Evolutionary conservation across 92 coral and sea anemone species (phyloP), one percentile per base, ranked within the genome.

Genomic region (Palythoa grandiflora): DNA sequence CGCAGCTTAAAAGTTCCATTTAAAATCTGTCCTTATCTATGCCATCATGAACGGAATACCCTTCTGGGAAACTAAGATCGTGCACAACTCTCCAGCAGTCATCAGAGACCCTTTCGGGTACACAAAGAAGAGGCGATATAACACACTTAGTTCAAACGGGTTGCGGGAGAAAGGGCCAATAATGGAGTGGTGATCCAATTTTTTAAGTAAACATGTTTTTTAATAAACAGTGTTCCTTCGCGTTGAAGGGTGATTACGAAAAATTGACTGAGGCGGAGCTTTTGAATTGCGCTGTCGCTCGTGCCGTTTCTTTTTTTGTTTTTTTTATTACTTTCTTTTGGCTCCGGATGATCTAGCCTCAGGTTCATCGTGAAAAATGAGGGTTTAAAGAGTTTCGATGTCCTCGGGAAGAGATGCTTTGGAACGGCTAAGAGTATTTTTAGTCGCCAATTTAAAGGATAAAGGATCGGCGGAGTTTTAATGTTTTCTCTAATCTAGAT

Each of bases 51-150:
- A 92, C 88, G 8, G 86, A 87, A 63, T 57, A 28, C 86, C 75
- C 15, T 51, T 80, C 50, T 79, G 94, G 92, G 78, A 89, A 83
- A 54, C 91, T 92, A 10, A 89, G 83, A 14, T 89, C 89, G 80
- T 87, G 86, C 38, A 87, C 91, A 37, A 92, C 79, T 51, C 95
- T 79, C 38, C n/a, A n/a, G n/a, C 86, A 68, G 17, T 92, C 87
- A 11, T 50, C 73, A 51, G 84, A 70, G 51, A 59, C 91, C 36
- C 92, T 85, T 77, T 87, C 83, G 1, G 91, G 90, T 20, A 89
- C 93, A 51, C 93, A 87, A 50, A 87, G 55, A 19, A 90, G 75
- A 3, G 94, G 92, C 36, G 91, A 92, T 15, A 80, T 87, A 1
- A 83, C 93, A 12, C 92, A 73, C n/a, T 81, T 78, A 14, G 73